Evolutionary conservation across 2,113 vertebrate genomes (phyloP).

Genomic region (Dendropsophus ebraccatus): DNA sequence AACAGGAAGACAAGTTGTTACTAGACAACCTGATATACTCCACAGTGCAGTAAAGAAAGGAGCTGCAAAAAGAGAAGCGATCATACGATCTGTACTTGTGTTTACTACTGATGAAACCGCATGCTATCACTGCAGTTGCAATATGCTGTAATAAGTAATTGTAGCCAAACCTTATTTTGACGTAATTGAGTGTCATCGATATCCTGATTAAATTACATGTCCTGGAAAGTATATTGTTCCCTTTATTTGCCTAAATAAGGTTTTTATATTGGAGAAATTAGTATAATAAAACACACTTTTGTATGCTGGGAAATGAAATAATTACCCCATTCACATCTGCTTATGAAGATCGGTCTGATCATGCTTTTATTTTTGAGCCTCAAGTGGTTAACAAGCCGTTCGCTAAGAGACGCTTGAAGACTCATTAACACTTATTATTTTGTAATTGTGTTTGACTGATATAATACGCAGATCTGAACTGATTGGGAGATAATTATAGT

Average conservation of each 20-base stretch:
- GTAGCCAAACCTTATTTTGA: background rate
- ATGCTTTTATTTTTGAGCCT: constrained; percentile 2
- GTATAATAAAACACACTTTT: background rate
- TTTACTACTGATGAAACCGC: no score
- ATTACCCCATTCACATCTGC: background rate
- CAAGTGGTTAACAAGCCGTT: constrained; percentile 10
- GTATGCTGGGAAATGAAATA: background rate
- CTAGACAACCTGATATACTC: no score
- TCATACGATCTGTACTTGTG: no score
- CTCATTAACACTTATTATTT: constrained; percentile 19
- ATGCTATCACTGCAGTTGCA: background rate
- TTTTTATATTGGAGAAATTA: background rate
- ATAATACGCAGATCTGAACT: background rate
- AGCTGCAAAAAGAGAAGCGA: no score
- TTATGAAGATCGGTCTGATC: background rate
- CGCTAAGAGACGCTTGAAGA: constrained; percentile 1
- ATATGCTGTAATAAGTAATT: background rate
- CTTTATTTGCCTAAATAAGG: background rate
- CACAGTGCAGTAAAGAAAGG: no score
- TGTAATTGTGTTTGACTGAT: constrained; percentile 6
- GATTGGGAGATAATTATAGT: background rate
- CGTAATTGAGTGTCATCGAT: background rate
- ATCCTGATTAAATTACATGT: background rate
- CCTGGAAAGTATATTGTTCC: background rate
- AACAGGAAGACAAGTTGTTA: no score